Conservation (phyloP, 2,888 invertebrate genomes). For the Operophtera brumata region DNA sequence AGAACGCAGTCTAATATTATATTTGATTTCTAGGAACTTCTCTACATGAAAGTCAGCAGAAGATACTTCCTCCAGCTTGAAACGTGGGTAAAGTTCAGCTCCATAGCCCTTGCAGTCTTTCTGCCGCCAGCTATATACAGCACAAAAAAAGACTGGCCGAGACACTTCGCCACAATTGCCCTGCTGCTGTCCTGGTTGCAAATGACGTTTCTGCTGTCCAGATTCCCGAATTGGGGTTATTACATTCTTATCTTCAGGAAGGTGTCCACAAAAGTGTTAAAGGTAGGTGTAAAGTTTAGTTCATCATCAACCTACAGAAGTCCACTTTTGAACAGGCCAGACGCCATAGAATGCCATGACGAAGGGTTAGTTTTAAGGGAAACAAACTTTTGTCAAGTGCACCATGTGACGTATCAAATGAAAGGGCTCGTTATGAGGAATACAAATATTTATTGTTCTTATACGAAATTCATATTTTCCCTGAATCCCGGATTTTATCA, state of each 20-base stretch:
- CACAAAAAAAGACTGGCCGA: constrained; percentile 14
- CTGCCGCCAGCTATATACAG: constrained; percentile 11
- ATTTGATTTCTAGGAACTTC: constrained; percentile 24
- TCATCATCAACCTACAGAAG: too few relatives aligned
- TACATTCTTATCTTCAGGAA: constrained; percentile 68
- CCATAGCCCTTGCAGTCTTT: constrained; percentile 15
- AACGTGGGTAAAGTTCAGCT: constrained; percentile 58
- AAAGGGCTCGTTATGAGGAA: too few relatives aligned
- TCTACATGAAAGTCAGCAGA: constrained; percentile 50
- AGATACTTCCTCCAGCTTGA: constrained; percentile 58
- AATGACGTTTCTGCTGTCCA: constrained; percentile 59
- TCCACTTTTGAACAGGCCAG: too few relatives aligned
- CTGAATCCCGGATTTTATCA: too few relatives aligned
- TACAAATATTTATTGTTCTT: too few relatives aligned
- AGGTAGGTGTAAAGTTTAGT: too few relatives aligned
- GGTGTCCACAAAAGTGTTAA: constrained; percentile 59
- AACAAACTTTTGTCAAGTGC: too few relatives aligned
- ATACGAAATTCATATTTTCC: too few relatives aligned
- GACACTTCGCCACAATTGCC: constrained; percentile 34
- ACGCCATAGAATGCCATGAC: too few relatives aligned
- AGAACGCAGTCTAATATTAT: too few relatives aligned
- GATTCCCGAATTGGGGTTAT: constrained; percentile 61
- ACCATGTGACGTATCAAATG: too few relatives aligned
- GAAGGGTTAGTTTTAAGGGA: too few relatives aligned
- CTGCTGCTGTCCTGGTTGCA: constrained; percentile 63